Base-by-base conservation (phyloP, 53 echinoderm and acorn worm species). In the Crossaster papposus region DNA sequence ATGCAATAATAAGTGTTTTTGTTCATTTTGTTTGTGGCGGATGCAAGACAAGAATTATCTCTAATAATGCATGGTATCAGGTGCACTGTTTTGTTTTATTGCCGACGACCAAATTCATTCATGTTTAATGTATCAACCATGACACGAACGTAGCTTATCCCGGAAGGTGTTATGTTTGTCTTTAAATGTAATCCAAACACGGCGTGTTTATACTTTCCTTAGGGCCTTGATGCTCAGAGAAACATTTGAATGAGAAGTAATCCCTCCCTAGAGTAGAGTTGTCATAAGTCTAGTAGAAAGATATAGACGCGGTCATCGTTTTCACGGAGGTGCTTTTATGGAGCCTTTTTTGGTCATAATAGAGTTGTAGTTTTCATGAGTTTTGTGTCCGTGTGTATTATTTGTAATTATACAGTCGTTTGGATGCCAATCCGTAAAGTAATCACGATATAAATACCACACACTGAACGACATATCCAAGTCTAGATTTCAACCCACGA, bases 201-300 rank as follows among this genome's bases (percentile, higher is more conserved):
- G 82, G 70, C 70, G 31, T 82, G 70, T 82, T 65, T 68, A 82
- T 82, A 24, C 82, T 68, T 37, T 65, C 82, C 82, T 30, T 82
- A 26, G 82, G 70, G 37, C 44, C 24, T 17, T 29, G 36, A 82
- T 35, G 65, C 65, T 63, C 64, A 68, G 65, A 68, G 24, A 62
- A 81, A 68, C 36, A 44, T 82, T 82, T 82, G 28, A 68, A 68
- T 82, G 29, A 55, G 65, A 70, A 44, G 26, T 31, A 79, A 81
- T 58, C 62, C 63, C 81, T 58, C 36, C 20, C 22, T 32, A 58
- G 33, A 32, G 20, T 81, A 81, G 81, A 81, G 63, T 81, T 33
- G 62, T 35, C 55, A 63, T 17, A 17, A 81, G 81, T 81, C 81
- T 15, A 34, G 30, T 79, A 51, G 13, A 44, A 38, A 35, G 24